These are phyloP conservation scores for Trachelus stipa DNA, from an alignment of 2,888 invertebrate genomes.

Conservation along the genomic window DNA sequence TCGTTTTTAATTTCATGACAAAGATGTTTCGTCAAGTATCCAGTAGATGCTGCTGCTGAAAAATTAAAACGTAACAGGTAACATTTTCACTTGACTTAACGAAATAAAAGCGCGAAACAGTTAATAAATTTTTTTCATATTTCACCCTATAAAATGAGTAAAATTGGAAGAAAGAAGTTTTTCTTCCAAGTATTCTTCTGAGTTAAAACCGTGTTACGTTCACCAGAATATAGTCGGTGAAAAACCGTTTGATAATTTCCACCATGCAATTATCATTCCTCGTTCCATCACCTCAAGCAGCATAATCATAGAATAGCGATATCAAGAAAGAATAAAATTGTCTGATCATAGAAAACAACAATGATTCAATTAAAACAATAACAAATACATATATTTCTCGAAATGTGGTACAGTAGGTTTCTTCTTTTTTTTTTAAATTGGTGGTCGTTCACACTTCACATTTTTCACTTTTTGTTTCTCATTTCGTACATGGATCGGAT, in stretches of 20 bases:
- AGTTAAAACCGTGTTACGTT: not conserved
- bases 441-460: constrained; percentile 48
- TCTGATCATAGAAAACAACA: constrained; percentile 21
- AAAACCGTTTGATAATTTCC: not conserved
- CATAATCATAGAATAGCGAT: not conserved
- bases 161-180: not conserved
- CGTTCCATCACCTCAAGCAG: not conserved
- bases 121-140: not conserved
- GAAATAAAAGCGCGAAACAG: not conserved
- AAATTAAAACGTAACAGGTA: not conserved
- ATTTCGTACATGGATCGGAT: constrained; percentile 50
- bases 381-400: constrained; percentile 67
- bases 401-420: constrained; percentile 65
- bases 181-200: not conserved
- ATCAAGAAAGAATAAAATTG: not conserved
- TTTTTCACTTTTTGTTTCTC: constrained; percentile 36
- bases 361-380: constrained; percentile 66
- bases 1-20: not conserved
- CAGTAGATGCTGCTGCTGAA: not conserved
- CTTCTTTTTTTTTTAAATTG: constrained; percentile 51
- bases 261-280: not conserved
- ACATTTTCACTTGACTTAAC: not conserved
- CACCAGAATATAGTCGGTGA: not conserved
- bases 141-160: too few relatives aligned
- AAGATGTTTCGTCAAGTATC: not conserved